These are phyloP conservation scores for Rhadina sibilatrix DNA, from an alignment of 2,113 vertebrate genomes.

Conservation along the genomic window DNA sequence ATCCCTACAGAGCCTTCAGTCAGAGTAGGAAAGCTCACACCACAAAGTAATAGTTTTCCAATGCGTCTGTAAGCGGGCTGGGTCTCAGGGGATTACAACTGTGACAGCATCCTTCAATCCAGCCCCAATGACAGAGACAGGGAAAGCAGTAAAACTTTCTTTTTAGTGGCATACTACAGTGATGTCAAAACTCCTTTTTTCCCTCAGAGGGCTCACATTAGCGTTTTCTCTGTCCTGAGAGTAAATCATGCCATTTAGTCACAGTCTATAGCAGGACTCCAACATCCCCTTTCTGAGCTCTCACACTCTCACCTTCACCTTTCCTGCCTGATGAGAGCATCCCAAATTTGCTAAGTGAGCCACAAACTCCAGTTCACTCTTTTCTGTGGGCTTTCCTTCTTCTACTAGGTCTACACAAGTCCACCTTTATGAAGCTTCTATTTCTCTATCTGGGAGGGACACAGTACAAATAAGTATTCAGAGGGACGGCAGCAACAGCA, in stretches of 20 bases:
- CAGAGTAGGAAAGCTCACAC: background rate
- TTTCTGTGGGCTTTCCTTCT: background rate
- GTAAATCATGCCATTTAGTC: slow-evolving; percentile 19
- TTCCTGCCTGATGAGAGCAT: background rate
- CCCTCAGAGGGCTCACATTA: background rate
- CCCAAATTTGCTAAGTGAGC: background rate
- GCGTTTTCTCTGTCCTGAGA: background rate
- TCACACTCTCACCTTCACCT: background rate
- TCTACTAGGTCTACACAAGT: background rate
- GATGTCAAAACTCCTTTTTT: slow-evolving; percentile 32
- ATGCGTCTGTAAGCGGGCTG: background rate
- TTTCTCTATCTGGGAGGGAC: background rate
- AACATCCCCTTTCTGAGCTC: background rate
- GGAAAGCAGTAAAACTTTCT: slow-evolving; percentile 13
- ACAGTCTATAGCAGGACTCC: background rate
- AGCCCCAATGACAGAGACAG: background rate
- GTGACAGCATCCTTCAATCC: background rate
- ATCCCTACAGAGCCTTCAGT: background rate
- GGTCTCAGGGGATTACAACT: background rate
- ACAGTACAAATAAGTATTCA: background rate
- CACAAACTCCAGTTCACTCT: background rate
- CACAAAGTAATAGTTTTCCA: background rate
- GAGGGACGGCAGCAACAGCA: background rate
- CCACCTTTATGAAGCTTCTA: background rate
- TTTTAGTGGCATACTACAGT: background rate